phyloP scores from a whole-genome alignment of 1,140 invertebrate species.

The Lucilia sericata region DNA sequence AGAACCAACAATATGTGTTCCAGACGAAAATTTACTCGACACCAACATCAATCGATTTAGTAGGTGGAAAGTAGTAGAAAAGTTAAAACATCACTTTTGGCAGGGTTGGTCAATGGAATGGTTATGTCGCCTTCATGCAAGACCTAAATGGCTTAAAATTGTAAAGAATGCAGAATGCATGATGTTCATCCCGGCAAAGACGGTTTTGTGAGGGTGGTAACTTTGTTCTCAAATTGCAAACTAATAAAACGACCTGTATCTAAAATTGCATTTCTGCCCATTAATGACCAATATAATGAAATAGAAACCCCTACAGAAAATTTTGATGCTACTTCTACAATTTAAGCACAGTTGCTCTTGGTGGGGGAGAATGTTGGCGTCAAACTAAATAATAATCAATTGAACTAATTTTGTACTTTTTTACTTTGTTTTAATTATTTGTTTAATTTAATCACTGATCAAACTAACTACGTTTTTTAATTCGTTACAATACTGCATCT shows the following conservation, averaged over 20 bases:
- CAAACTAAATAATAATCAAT: too few species aligned
- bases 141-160: not conserved
- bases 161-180: not conserved
- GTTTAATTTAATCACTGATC: too few species aligned
- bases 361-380: too few species aligned
- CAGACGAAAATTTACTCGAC: not conserved
- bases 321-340: too few species aligned
- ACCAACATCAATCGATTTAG: not conserved
- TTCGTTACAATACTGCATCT: too few species aligned
- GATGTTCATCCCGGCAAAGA: not conserved
- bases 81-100: constrained; percentile 33
- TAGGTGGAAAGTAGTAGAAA: constrained; percentile 13
- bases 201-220: not conserved
- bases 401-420: too few species aligned
- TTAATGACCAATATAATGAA: not conserved
- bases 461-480: too few species aligned
- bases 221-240: not conserved
- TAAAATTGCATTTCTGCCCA: not conserved
- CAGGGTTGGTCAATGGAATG: constrained; percentile 15
- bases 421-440: too few species aligned
- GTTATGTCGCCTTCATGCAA: not conserved
- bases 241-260: not conserved
- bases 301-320: not conserved
- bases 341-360: too few species aligned
- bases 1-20: constrained; percentile 43